Evolutionary conservation across 2,888 invertebrate genomes (phyloP).

Genomic region (Opisthograptis luteolata): DNA sequence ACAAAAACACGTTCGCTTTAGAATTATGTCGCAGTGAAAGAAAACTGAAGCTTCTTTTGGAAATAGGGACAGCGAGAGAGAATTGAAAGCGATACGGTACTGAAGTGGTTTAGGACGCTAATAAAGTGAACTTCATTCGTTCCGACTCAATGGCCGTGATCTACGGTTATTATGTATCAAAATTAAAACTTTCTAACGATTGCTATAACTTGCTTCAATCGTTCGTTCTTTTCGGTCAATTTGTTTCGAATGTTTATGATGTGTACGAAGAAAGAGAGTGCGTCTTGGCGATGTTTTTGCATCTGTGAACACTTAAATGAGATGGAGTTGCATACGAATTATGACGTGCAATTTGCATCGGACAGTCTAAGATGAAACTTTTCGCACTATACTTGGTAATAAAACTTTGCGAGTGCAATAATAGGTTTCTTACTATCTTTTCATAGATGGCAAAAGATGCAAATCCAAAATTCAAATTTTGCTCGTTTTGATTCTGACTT

Average conservation of each 20-base stretch:
- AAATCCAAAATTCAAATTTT: too few species aligned
- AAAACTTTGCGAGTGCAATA: too few species aligned
- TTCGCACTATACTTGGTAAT: too few species aligned
- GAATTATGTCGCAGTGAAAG: constrained; percentile 6
- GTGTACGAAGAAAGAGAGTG: constrained; percentile 10
- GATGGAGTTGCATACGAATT: constrained; percentile 7
- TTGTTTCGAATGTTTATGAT: constrained; percentile 28
- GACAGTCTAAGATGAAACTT: background rate
- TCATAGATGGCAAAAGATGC: too few species aligned
- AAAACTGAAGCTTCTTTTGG: background rate
- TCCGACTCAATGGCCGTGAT: constrained; percentile 24
- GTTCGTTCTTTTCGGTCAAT: constrained; percentile 27
- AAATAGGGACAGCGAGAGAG: background rate
- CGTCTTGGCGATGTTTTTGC: constrained; percentile 4
- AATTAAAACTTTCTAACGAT: constrained; percentile 33
- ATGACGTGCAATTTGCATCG: background rate
- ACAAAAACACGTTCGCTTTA: background rate
- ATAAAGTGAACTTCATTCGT: constrained; percentile 17
- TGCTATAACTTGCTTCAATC: constrained; percentile 22
- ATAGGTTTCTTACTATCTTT: too few species aligned
- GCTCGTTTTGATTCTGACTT: too few species aligned
- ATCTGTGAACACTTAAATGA: constrained; percentile 11
- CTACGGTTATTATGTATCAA: constrained; percentile 39
- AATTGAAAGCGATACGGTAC: constrained; percentile 1
- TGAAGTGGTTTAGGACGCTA: background rate